These are phyloP conservation scores for Amniataba percoides DNA, from an alignment of 2,797 vertebrate genomes.

Conservation along the genomic window DNA sequence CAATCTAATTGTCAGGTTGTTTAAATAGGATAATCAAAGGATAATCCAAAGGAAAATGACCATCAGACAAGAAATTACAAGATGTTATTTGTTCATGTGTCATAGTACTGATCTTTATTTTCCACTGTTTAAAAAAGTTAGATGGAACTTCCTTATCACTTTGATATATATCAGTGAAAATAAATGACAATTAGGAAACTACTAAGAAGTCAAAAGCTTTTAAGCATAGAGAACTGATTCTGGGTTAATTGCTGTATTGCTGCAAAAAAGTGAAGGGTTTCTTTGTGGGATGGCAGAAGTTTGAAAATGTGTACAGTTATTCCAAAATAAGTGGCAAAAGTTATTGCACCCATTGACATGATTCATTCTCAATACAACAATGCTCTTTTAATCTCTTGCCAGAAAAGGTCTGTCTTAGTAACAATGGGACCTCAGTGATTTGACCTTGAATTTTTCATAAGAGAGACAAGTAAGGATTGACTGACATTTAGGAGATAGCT, in stretches of 20 bases:
- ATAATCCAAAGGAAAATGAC: too few species aligned
- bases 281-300: background rate
- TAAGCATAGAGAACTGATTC: background rate
- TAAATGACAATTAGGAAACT: background rate
- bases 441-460: constrained; percentile 72
- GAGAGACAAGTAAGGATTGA: constrained; percentile 58
- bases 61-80: too few species aligned
- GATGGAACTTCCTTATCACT: background rate
- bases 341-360: constrained; percentile 14
- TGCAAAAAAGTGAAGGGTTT: background rate
- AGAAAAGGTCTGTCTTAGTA: constrained; percentile 29
- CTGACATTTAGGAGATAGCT: constrained; percentile 73
- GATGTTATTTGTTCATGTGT: too few species aligned
- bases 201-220: background rate
- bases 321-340: constrained; percentile 1
- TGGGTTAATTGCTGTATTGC: background rate
- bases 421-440: constrained; percentile 50
- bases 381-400: constrained; percentile 1
- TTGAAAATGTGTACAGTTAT: constrained; percentile 18
- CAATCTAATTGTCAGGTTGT: background rate
- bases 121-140: background rate
- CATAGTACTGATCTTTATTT: background rate
- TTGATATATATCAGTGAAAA: constrained; percentile 11
- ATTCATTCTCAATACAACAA: constrained; percentile 31
- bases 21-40: background rate